Evolutionary conservation across 2,888 invertebrate genomes (phyloP), one percentile per base, ranked within the genome.

Genomic region (Linnaemya tessellans): DNA sequence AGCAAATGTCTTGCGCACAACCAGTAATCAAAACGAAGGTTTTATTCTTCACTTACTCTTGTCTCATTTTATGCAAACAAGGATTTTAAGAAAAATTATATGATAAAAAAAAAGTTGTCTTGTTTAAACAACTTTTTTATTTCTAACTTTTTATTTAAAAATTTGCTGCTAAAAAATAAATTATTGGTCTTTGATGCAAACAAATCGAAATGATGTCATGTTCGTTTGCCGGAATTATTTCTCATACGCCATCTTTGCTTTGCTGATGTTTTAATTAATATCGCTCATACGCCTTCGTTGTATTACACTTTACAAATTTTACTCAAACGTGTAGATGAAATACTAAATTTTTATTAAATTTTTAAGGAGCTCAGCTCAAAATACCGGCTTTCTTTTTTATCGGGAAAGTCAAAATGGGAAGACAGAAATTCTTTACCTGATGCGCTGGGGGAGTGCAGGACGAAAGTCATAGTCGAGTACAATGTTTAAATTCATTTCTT

Each of bases 1-100:
- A 67, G 58, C 71, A 70, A 79, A 71, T 71, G 64, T 70, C 70
- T 60, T 70, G 41, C 51, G 62, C 43, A 65, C 49, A 56, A 22
- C 25, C 9, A 41, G 51, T 51, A 70, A 70, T 60, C 49, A 60
- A 68, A 51, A 22, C 67, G 58, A 49, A n/a, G 78, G 49, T 78
- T 78, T 38, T 60, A n/a, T 73, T 70, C 8, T 18, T 3, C 10
- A 41, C 1, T 9, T 13, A 58, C n/a, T 35, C 25, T 35, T 18
- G 2, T 58, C 38, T 30, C 30, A 30, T 38, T 38, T 60, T 30
- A 30, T 58, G n/a, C 30, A 60, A 46, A 46, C 30, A 25, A 18
- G 1, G 60, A 49, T 49, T 51, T 38, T 3, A 9, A 41, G 18
- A 35, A 70, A 25, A 30, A 18, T 49, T 49, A 49, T 18, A 49